Conservation (phyloP, 2,888 invertebrate species). For the Amphipoea lucens region DNA sequence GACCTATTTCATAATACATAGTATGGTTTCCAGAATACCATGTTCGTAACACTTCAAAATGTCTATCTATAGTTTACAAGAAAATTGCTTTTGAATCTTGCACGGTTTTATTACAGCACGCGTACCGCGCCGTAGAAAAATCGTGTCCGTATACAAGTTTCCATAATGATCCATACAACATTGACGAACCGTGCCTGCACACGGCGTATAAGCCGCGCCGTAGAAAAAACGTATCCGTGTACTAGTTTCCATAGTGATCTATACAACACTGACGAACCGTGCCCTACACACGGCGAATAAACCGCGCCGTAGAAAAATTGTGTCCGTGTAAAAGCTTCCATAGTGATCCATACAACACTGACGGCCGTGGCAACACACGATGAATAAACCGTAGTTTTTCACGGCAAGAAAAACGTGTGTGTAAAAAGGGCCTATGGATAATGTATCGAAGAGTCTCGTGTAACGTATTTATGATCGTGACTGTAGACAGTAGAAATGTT, state of each 20-base stretch:
- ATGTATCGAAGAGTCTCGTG: too few species aligned
- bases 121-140: neutral
- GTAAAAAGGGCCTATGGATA: neutral
- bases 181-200: neutral
- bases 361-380: neutral
- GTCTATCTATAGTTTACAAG: too few species aligned
- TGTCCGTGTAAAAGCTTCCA: neutral
- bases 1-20: neutral
- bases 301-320: neutral
- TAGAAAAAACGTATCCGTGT: neutral
- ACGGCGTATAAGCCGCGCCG: neutral
- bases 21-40: neutral
- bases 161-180: neutral
- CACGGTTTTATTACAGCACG: neutral
- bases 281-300: neutral
- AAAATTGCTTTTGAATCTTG: neutral
- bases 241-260: neutral
- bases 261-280: neutral
- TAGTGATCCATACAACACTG: neutral
- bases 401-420: neutral
- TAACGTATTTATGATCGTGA: neutral
- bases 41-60: neutral
- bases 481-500: neutral
- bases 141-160: neutral
- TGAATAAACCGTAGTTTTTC: neutral